These are phyloP conservation scores for Gorsachius magnificus DNA, from an alignment of 2,797 vertebrate genomes.

Conservation along the genomic window DNA sequence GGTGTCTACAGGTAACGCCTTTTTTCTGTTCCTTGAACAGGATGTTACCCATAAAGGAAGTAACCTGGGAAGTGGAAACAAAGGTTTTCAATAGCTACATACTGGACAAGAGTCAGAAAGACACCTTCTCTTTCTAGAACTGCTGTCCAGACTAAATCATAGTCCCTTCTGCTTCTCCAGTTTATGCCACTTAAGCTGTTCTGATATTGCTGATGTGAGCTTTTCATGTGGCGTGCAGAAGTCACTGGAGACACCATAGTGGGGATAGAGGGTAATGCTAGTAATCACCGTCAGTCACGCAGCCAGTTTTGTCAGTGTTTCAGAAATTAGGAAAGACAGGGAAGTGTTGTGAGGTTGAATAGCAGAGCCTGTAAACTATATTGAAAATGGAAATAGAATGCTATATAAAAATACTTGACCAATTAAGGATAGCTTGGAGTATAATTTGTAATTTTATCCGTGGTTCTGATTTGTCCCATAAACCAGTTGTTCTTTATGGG, in stretches of 20 bases:
- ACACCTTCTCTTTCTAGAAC: background rate
- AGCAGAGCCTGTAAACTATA: background rate
- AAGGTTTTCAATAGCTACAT: background rate
- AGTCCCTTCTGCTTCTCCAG: background rate
- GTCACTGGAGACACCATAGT: background rate
- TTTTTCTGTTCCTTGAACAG: background rate
- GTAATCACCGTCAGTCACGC: background rate
- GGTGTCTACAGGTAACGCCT: rapidly evolving
- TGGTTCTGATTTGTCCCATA: background rate
- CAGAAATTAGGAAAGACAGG: background rate
- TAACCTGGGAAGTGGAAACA: background rate
- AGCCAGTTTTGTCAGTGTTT: background rate
- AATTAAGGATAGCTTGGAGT: background rate
- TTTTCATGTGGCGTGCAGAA: background rate
- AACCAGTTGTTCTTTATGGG: background rate
- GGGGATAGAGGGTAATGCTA: background rate
- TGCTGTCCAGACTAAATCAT: background rate
- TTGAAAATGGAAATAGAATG: background rate
- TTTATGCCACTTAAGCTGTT: background rate
- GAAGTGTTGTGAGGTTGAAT: background rate
- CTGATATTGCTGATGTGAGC: background rate
- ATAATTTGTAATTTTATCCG: background rate
- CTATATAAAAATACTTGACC: background rate
- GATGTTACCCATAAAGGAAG: background rate
- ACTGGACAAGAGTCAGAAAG: background rate